Percentiles rank a stretch among this genome's conserved stretches.
phyloP scores from a whole-genome alignment of 1,140 invertebrate species.

The Zaprionus ghesquierei region DNA sequence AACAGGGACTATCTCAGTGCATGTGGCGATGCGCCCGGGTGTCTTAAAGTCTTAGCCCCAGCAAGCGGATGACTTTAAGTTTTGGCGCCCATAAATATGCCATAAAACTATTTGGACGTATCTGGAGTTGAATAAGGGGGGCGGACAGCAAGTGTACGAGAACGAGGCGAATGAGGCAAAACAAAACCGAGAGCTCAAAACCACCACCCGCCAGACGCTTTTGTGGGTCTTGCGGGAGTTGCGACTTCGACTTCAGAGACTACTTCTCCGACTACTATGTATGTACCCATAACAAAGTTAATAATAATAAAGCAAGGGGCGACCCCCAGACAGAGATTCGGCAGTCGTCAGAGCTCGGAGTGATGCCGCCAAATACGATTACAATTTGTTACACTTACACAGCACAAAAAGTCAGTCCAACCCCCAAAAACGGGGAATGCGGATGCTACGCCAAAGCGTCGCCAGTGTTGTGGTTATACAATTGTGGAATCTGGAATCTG shows the following conservation, averaged over 20 bases:
- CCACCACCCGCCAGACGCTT: conserved; percentile 15
- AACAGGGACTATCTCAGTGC: not conserved
- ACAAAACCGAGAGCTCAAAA: conserved; percentile 15
- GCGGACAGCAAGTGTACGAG: conserved; percentile 71
- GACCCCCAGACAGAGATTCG: not conserved
- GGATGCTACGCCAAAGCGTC: conserved; percentile 61
- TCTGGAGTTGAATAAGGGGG: conserved; percentile 70
- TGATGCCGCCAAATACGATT: conserved; percentile 75
- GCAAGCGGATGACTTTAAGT: conserved; percentile 63
- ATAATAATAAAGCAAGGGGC: conserved; percentile 71
- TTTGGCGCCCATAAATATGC: conserved; percentile 78
- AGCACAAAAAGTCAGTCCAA: conserved; percentile 63
- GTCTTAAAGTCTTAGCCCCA: conserved; percentile 72
- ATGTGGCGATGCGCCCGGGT: conserved; percentile 48
- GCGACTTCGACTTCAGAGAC: conserved; percentile 37
- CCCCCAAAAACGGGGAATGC: conserved; percentile 6
- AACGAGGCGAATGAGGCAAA: conserved; percentile 35
- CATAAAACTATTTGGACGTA: conserved; percentile 77
- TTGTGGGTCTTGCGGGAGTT: conserved; percentile 24
- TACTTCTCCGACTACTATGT: conserved; percentile 59
- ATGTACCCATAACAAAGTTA: conserved; percentile 71
- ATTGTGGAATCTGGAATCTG: conserved; percentile 72
- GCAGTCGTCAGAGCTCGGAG: conserved; percentile 20
- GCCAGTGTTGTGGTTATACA: conserved; percentile 74
- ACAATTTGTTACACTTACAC: conserved; percentile 80